Base-by-base conservation (phyloP, 2,113 vertebrate genomes). In the Vireo altiloquus region DNA sequence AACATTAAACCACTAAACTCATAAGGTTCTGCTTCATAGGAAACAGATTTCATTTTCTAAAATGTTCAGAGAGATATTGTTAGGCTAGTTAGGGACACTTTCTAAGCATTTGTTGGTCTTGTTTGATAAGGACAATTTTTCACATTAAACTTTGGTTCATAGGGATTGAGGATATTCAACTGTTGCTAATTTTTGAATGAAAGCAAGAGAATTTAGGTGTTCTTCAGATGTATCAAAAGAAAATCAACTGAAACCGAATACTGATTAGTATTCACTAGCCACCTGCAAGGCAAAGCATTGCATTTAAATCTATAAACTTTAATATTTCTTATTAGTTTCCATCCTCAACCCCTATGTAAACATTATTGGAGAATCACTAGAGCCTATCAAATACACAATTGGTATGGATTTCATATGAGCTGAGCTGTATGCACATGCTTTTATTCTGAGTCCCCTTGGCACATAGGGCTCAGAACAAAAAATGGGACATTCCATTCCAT, bases 111-210 rank as follows among this genome's bases (percentile, higher is more conserved):
- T 84, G 15, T 7, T 31, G 21, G 30, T 88, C 85, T 91, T 75
- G 46, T 94, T 82, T 87, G 57, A 95, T 42, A 75, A 87, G 63
- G 70, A 75, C 42, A 83, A 78, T 86, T 93, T 97, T 91, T 95
- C 82, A 91, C 72, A 89, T 86, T 92, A 92, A 83, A 95, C 93
- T 87, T 25, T 46, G 57, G 23, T 77, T 82, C 79, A 79, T 50
- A 53, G 59, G 78, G 30, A 70, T 37, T 90, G 78, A 59, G 28
- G 44, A 22, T 84, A 70, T 71, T 90, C 20, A 60, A 35, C 17
- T 69, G n/a, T 33, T 95, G 81, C 22, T 93, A 79, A 57, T 82
- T 80, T 97, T 93, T 95, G 23, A 68, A 81, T 49, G 65, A 87
- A 93, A 83, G 17, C 20, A 57, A 85, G 35, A 75, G 20, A 83